Conservation (phyloP, 2,113 vertebrate species). For the Colaptes auratus region DNA sequence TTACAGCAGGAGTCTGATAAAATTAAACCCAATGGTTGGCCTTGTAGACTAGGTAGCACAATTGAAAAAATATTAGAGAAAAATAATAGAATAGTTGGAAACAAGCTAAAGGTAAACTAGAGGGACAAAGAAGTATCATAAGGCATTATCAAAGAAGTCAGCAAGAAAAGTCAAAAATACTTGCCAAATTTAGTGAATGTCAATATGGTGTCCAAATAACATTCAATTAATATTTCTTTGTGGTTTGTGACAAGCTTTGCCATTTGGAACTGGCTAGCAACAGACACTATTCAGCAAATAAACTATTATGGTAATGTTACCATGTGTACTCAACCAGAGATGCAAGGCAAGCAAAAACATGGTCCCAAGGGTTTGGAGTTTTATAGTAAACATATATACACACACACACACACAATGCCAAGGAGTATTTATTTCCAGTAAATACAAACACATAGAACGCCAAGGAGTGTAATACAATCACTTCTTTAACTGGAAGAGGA, state of each 20-base stretch:
- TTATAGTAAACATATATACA: neutral
- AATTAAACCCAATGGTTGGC: neutral
- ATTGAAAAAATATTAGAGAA: neutral
- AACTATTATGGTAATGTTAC: neutral
- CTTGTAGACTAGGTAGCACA: fast-evolving
- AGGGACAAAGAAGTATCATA: neutral
- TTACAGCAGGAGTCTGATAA: neutral
- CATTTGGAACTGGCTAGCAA: neutral
- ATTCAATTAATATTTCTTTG: neutral
- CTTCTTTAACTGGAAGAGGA: neutral
- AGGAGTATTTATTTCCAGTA: neutral
- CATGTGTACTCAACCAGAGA: neutral
- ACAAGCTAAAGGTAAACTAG: neutral
- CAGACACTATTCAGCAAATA: neutral
- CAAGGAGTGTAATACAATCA: neutral
- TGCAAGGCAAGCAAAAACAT: neutral
- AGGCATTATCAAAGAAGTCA: neutral
- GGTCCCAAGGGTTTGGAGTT: neutral
- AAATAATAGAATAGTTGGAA: neutral
- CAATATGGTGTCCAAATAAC: neutral
- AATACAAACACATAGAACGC: neutral
- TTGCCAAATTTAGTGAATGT: neutral
- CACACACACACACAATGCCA: neutral
- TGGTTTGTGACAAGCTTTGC: neutral
- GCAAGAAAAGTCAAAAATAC: neutral